Evolutionary conservation across 2,797 vertebrate species (phyloP).

Genomic region (Discoglossus pictus): DNA sequence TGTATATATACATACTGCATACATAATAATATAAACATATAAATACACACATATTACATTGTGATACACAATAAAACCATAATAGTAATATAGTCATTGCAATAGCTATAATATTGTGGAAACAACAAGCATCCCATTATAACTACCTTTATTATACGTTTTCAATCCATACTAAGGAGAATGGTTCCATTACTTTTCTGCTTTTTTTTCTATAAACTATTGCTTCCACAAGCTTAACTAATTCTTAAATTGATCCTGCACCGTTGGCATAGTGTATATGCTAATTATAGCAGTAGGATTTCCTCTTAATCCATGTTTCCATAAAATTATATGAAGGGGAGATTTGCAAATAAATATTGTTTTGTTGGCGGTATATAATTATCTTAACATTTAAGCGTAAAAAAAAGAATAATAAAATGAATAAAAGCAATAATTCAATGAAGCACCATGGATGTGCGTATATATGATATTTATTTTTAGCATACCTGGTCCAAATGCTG

Average conservation of each 20-base stretch:
- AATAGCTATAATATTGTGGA: no score
- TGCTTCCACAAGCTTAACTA: slow-evolving; percentile 43
- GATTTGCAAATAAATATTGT: slow-evolving; percentile 48
- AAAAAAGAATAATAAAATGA: slow-evolving; percentile 23
- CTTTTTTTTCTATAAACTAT: slow-evolving; percentile 22
- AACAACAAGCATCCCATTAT: no score
- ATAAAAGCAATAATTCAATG: slow-evolving; percentile 14
- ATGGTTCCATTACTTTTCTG: neutral
- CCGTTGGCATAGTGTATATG: slow-evolving; percentile 46
- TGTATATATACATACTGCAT: no score
- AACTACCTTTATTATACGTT: no score
- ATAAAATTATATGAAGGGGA: slow-evolving; percentile 48
- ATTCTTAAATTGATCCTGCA: slow-evolving; percentile 49
- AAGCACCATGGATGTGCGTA: no score
- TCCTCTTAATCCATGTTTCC: slow-evolving; percentile 42
- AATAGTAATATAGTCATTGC: no score
- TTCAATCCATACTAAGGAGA: slow-evolving; percentile 4
- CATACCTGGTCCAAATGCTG: no score
- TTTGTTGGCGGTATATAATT: slow-evolving; percentile 25
- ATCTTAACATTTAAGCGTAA: slow-evolving; percentile 37
- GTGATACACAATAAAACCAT: no score
- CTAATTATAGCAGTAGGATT: slow-evolving; percentile 50
- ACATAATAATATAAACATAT: no score
- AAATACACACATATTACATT: no score
- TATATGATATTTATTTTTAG: no score